A percentile compares a stretch with the other conserved stretches of the same genome.
Conservation (phyloP, 2,113 vertebrate species). For the Ptychochromis oligacanthus region DNA sequence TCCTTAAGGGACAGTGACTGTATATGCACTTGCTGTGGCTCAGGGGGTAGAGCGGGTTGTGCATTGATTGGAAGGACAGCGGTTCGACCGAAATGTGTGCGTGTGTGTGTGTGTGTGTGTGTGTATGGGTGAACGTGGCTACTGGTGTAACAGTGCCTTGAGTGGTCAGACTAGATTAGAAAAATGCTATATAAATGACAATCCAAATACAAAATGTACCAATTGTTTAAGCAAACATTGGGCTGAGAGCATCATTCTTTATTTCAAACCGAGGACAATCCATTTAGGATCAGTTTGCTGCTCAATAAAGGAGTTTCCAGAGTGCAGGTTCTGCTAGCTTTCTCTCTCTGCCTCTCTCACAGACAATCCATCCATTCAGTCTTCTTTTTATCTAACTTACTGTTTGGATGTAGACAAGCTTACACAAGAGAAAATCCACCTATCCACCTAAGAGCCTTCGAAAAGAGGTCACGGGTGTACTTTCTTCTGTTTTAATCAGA, state of each 20-base stretch:
- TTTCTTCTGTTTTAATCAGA: constrained; percentile 4
- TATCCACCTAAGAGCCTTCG: background rate
- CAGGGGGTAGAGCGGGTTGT: background rate
- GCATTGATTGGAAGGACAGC: background rate
- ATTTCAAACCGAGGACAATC: background rate
- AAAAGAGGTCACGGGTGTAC: background rate
- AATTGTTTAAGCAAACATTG: background rate
- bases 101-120: background rate
- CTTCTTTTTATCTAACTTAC: background rate
- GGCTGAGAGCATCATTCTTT: background rate
- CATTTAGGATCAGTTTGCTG: constrained; percentile 15
- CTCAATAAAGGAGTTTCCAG: background rate
- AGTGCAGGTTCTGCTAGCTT: background rate
- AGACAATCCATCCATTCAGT: background rate
- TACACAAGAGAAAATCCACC: background rate
- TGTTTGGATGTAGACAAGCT: background rate
- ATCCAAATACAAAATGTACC: background rate
- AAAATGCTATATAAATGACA: background rate
- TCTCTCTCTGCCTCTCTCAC: background rate
- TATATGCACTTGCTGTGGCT: background rate
- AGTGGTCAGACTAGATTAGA: background rate
- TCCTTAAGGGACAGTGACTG: background rate
- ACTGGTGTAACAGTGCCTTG: background rate
- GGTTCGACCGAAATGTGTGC: background rate
- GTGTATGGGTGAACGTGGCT: background rate